Conservation (phyloP, 2,888 invertebrate genomes). For the Dione vanillae region DNA sequence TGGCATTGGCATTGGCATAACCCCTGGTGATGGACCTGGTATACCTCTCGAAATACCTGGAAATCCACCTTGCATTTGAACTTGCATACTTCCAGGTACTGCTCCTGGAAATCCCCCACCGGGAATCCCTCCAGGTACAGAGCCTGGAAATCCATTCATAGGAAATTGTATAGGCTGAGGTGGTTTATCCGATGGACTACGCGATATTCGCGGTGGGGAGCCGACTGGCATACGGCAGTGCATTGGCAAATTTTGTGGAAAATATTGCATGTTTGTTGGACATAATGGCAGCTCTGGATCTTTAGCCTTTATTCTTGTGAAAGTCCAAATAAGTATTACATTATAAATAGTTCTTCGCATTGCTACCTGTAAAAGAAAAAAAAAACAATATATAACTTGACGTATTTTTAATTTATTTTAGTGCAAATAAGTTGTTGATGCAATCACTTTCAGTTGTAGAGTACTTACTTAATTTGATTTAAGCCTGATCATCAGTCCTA, state of each 20-base stretch:
- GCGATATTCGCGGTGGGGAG: slow-evolving; percentile 53
- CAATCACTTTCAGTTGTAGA: neutral
- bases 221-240: slow-evolving; percentile 71
- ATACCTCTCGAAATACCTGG: slow-evolving; percentile 43
- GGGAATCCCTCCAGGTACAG: slow-evolving; percentile 40
- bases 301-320: slow-evolving; percentile 49
- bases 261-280: slow-evolving; percentile 66
- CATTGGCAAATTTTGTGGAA: slow-evolving; percentile 75
- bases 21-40: slow-evolving; percentile 45
- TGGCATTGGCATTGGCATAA: slow-evolving; percentile 47
- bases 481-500: no score
- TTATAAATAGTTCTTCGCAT: slow-evolving; percentile 51
- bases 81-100: slow-evolving; percentile 45
- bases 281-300: slow-evolving; percentile 68
- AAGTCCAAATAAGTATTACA: slow-evolving; percentile 48
- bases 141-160: slow-evolving; percentile 48
- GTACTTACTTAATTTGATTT: no score
- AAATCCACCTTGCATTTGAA: slow-evolving; percentile 46
- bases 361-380: slow-evolving; percentile 52
- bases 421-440: neutral
- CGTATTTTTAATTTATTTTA: neutral
- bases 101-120: slow-evolving; percentile 40
- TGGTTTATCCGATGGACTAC: slow-evolving; percentile 52
- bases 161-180: slow-evolving; percentile 48
- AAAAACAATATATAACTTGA: neutral